A percentile compares a stretch with the other conserved stretches of the same genome.
Conservation (phyloP, 2,797 vertebrate genomes). For the Hyperoplus lanceolatus region DNA sequence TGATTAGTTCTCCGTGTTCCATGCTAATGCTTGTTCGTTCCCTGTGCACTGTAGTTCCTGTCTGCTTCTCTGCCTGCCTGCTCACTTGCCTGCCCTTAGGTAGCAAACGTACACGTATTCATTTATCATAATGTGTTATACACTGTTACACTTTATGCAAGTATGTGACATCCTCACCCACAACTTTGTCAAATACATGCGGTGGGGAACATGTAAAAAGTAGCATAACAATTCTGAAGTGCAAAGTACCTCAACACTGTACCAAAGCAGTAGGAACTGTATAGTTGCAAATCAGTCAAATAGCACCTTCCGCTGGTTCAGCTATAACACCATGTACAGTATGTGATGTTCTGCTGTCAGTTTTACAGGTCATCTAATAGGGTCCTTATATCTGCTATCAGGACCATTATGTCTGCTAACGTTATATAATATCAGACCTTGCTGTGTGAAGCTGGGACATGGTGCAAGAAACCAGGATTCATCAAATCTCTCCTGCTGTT, state of each 20-base stretch:
- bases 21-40: too few species aligned
- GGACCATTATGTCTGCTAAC: background rate
- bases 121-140: background rate
- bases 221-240: background rate
- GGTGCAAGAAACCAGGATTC: background rate
- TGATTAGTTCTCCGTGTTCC: too few species aligned
- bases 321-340: background rate
- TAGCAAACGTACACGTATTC: background rate
- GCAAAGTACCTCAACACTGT: background rate
- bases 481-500: slow-evolving; percentile 32
- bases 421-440: background rate
- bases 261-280: background rate
- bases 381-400: slow-evolving; percentile 3
- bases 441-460: slow-evolving; percentile 6
- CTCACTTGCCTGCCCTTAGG: background rate
- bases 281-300: background rate
- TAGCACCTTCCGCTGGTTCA: background rate
- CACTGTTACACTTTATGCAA: background rate
- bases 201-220: background rate
- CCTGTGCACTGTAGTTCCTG: too few species aligned
- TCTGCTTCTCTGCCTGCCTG: too few species aligned
- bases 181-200: background rate
- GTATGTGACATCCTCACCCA: background rate
- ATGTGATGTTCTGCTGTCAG: background rate
- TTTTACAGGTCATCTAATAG: background rate